These are phyloP conservation scores for Plusia festucae DNA, from an alignment of 2,888 invertebrate species.

Conservation along the genomic window DNA sequence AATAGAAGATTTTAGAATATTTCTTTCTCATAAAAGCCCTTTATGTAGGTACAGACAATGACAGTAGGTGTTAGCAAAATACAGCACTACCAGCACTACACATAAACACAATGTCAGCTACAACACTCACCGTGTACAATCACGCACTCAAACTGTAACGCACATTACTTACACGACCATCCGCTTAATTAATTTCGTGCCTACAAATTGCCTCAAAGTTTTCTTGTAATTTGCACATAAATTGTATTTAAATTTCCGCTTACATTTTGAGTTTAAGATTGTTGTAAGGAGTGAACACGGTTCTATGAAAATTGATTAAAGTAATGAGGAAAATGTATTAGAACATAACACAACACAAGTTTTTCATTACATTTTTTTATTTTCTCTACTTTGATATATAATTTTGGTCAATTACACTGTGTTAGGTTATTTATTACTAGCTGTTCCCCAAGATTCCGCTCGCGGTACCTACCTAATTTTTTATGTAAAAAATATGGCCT, in stretches of 20 bases:
- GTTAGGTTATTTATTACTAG: no score
- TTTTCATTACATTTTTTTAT: not conserved
- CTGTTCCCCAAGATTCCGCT: no score
- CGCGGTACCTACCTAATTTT: no score
- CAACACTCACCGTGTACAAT: conserved; percentile 28
- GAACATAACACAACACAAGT: no score
- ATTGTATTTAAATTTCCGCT: conserved; percentile 38
- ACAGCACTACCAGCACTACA: not conserved
- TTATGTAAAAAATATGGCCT: no score
- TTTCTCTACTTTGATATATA: not conserved
- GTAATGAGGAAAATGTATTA: not conserved
- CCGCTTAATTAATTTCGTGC: conserved; percentile 49
- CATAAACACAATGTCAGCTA: not conserved
- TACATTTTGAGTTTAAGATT: conserved; percentile 28
- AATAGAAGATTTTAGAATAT: no score
- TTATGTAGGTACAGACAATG: not conserved
- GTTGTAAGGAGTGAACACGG: conserved; percentile 3
- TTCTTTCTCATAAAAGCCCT: no score
- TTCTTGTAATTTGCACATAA: conserved; percentile 53
- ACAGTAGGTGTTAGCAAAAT: not conserved
- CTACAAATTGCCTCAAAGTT: conserved; percentile 52
- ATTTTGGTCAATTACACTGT: not conserved
- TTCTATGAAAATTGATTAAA: conserved; percentile 8
- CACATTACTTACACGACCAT: conserved; percentile 7
- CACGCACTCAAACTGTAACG: conserved; percentile 18